These are phyloP conservation scores for Gavia stellata DNA, from an alignment of 2,113 vertebrate species.

Conservation along the genomic window DNA sequence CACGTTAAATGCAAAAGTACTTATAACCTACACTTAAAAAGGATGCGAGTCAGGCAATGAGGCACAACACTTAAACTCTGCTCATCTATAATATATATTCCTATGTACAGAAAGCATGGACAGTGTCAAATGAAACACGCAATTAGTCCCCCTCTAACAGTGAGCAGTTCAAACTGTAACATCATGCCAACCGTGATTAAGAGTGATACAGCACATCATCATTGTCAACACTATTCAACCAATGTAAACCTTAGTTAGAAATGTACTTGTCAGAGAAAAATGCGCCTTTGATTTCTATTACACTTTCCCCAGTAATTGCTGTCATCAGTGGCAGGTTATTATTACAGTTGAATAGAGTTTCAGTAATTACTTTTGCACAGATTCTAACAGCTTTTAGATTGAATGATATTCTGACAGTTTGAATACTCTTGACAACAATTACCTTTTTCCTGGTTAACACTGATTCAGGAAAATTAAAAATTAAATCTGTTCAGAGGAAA, in stretches of 20 bases:
- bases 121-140: slow-evolving; percentile 68
- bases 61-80: slow-evolving; percentile 20
- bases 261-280: slow-evolving; percentile 84
- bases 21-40: background rate
- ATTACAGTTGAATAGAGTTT: slow-evolving; percentile 86
- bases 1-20: background rate
- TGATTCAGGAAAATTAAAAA: slow-evolving; percentile 82
- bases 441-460: slow-evolving; percentile 81
- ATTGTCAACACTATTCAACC: slow-evolving; percentile 81
- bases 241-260: slow-evolving; percentile 80
- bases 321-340: slow-evolving; percentile 87
- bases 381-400: slow-evolving; percentile 82
- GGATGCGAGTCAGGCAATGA: slow-evolving; percentile 13
- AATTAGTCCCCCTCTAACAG: slow-evolving; percentile 67
- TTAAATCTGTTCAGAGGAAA: slow-evolving; percentile 78
- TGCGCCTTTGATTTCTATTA: slow-evolving; percentile 81
- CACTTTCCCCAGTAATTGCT: slow-evolving; percentile 81
- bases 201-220: slow-evolving; percentile 82
- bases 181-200: slow-evolving; percentile 75
- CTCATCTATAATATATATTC: slow-evolving; percentile 37
- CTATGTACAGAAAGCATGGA: slow-evolving; percentile 31
- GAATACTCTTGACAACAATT: slow-evolving; percentile 83
- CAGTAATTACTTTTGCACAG: slow-evolving; percentile 84
- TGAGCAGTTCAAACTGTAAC: slow-evolving; percentile 65
- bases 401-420: slow-evolving; percentile 84